These are phyloP conservation scores for Charanyca ferruginea DNA, from an alignment of 2,888 invertebrate species.

Conservation along the genomic window DNA sequence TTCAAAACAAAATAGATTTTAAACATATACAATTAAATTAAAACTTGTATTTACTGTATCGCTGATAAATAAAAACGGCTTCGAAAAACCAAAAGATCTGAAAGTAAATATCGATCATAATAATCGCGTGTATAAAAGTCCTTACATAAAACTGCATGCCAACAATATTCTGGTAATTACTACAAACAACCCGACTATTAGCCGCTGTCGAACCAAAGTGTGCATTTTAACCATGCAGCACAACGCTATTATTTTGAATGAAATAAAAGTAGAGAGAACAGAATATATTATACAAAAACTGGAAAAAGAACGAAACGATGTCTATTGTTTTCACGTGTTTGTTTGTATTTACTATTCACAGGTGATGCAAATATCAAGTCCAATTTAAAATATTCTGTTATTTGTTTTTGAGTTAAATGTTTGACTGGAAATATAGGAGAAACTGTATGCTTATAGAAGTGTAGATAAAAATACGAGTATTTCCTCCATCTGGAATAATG, in stretches of 20 bases:
- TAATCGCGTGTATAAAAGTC: conserved; percentile 39
- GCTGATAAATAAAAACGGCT: conserved; percentile 1
- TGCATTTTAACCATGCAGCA: conserved; percentile 32
- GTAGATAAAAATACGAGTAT: not conserved
- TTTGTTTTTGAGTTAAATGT: not conserved
- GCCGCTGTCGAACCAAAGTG: conserved; percentile 28
- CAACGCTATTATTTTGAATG: conserved; percentile 13
- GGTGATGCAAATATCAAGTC: conserved; percentile 1
- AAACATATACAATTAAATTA: not conserved
- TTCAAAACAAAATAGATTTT: not conserved
- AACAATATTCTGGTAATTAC: conserved; percentile 49
- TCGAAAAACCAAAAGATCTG: conserved; percentile 10
- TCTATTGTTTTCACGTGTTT: not conserved
- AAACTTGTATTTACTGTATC: too few relatives aligned
- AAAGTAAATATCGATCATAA: conserved; percentile 30
- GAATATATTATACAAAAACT: too few relatives aligned
- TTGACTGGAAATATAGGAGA: not conserved
- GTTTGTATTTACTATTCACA: not conserved
- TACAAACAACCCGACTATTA: conserved; percentile 37
- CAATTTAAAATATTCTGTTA: not conserved
- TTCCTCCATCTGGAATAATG: too few relatives aligned
- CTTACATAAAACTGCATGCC: conserved; percentile 16
- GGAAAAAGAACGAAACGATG: not conserved
- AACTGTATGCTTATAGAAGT: not conserved
- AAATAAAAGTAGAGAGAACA: conserved; percentile 16